A percentile compares a stretch with the other conserved stretches of the same genome.
These are phyloP conservation scores for Lithophane socia DNA, from an alignment of 2,888 invertebrate genomes.

Conservation along the genomic window DNA sequence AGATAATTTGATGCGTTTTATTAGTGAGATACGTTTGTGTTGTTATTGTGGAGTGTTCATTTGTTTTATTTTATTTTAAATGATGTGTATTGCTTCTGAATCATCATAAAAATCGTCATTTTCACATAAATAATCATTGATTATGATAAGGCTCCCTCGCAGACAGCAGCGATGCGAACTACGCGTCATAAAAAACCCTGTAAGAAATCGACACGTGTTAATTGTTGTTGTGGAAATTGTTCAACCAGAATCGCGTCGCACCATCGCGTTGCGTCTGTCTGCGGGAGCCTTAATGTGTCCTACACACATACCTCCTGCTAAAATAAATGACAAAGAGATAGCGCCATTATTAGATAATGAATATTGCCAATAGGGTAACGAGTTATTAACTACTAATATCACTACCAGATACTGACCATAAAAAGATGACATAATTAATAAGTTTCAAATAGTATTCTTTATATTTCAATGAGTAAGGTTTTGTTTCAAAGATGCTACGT, in stretches of 20 bases:
- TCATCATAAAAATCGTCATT: neutral
- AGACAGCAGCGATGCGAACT: too few species aligned
- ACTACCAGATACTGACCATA: neutral
- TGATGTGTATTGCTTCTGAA: constrained; percentile 6
- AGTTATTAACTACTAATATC: neutral
- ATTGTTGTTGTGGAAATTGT: too few species aligned
- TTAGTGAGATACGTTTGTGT: neutral
- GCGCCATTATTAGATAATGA: neutral
- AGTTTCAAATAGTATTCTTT: neutral
- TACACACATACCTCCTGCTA: neutral
- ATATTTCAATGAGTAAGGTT: neutral
- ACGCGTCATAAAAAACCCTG: too few species aligned
- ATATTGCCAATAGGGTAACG: neutral
- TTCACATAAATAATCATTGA: neutral
- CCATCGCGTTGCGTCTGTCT: too few species aligned
- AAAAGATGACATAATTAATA: neutral
- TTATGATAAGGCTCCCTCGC: too few species aligned
- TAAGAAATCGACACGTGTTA: too few species aligned
- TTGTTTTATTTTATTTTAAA: neutral
- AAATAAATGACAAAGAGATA: neutral
- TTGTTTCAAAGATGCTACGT: neutral
- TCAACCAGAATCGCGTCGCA: too few species aligned
- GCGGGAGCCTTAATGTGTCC: too few species aligned
- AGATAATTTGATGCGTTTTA: constrained; percentile 25
- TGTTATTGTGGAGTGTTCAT: neutral